These are phyloP conservation scores for Orycteropus afer DNA, from an alignment of 2,113 vertebrate genomes.

Conservation along the genomic window DNA sequence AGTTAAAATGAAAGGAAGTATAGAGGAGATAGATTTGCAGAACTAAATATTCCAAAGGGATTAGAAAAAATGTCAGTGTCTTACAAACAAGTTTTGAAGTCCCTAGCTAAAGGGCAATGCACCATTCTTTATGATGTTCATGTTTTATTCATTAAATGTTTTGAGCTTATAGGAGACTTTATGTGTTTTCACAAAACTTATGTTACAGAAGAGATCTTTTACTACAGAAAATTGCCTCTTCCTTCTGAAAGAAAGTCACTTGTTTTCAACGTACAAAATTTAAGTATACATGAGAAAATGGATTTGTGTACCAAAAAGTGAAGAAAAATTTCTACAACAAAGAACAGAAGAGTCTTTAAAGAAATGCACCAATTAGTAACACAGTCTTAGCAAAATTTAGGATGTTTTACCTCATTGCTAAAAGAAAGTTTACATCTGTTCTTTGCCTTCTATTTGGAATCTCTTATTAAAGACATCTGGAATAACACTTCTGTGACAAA, in stretches of 20 bases:
- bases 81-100: conserved; percentile 61
- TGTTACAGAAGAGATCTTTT: conserved; percentile 71
- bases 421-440: not conserved
- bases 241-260: conserved; percentile 64
- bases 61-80: not conserved
- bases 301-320: conserved; percentile 30
- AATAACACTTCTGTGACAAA: not conserved
- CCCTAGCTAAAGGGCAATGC: conserved; percentile 56
- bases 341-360: not conserved
- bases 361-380: not conserved
- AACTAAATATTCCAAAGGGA: conserved; percentile 38
- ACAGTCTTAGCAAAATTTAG: not conserved
- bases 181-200: conserved; percentile 65
- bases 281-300: conserved; percentile 51
- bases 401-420: not conserved
- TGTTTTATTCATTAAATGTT: conserved; percentile 81
- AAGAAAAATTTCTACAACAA: not conserved
- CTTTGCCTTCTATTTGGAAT: not conserved
- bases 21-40: not conserved
- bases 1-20: conserved; percentile 45
- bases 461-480: not conserved
- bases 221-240: conserved; percentile 67
- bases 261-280: conserved; percentile 71
- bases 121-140: conserved; percentile 58
- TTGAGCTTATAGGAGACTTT: conserved; percentile 69